Base-by-base conservation (phyloP, 2,888 invertebrate genomes). In the Brachyptera risi region DNA sequence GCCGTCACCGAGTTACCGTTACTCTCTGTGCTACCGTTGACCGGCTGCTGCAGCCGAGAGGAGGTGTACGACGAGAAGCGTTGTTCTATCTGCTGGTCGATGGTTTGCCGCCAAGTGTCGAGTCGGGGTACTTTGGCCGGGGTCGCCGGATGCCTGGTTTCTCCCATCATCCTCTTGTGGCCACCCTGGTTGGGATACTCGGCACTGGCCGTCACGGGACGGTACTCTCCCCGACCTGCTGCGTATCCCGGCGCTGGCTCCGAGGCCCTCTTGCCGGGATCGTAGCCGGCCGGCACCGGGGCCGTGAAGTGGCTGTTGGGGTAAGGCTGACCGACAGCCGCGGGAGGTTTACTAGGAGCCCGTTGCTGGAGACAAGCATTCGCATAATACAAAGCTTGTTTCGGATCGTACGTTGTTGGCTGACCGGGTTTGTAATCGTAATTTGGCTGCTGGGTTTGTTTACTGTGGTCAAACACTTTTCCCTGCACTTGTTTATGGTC, bases 21-120 rank as follows among this genome's bases (percentile, higher is more conserved):
- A 42, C 26, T 50, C 60, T 54, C 59, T 21, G 27, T 38, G 38
- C 31, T 63, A 35, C 31, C 42, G 37, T 42, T 37, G 13, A 65
- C 40, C 56, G 11, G 27, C 19, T 58, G 59, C 51, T 68, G 15
- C 67, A 44, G 54, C 13, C 66, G 65, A 21, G 68, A 65, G 11
- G 65, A 62, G 15, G 68, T 67, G 64, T 78, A 78, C 2, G 74
- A 73, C 9, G 76, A 75, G 15, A 82, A 70, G 61, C 78, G 75
- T 68, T 81, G 79, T 65, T 82, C 81, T 42, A 81, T 81, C 68
- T 81, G 79, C 65, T 79, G 75, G 67, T 82, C 81, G 62, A 80
- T 79, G 1, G 76, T 76, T 63, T 78, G 73, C 62, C 78, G 71
- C 82, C 82, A 82, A 3, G 75, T 71, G 65, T 81, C 80, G 2